Conservation (phyloP, 2,797 vertebrate species). For the Sus cebifrons region DNA sequence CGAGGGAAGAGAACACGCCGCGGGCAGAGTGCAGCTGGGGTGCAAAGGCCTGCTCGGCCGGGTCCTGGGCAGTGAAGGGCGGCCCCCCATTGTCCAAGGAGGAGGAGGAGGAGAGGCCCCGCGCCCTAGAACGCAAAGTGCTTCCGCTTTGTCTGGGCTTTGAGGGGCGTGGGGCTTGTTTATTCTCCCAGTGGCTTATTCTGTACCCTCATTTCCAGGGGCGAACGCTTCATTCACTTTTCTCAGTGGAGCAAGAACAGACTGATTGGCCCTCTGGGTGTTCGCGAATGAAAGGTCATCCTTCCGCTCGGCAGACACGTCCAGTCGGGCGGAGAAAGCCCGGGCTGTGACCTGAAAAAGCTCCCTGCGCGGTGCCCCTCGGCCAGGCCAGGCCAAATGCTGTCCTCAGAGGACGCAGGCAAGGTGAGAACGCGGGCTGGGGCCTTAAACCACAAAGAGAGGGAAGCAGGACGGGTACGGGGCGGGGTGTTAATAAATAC, state of each 20-base stretch:
- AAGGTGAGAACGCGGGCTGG: neutral
- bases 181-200: conserved; percentile 5
- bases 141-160: neutral
- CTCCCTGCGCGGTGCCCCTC: neutral
- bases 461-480: neutral
- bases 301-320: neutral
- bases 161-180: neutral
- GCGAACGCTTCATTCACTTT: conserved; percentile 54
- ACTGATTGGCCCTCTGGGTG: conserved; percentile 78
- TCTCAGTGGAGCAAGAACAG: conserved; percentile 71
- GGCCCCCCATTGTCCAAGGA: too few species aligned
- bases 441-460: neutral
- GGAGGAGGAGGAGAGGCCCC: too few species aligned
- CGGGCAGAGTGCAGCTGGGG: neutral
- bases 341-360: conserved; percentile 70
- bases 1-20: conserved; percentile 59
- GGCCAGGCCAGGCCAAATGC: neutral
- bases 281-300: conserved; percentile 64
- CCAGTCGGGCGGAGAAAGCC: neutral
- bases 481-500: neutral
- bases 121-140: neutral
- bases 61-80: too few species aligned
- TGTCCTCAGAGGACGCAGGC: neutral
- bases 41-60: neutral
- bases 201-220: conserved; percentile 44